Conservation (phyloP, 2,797 vertebrate species). For the Meda fulgida region DNA sequence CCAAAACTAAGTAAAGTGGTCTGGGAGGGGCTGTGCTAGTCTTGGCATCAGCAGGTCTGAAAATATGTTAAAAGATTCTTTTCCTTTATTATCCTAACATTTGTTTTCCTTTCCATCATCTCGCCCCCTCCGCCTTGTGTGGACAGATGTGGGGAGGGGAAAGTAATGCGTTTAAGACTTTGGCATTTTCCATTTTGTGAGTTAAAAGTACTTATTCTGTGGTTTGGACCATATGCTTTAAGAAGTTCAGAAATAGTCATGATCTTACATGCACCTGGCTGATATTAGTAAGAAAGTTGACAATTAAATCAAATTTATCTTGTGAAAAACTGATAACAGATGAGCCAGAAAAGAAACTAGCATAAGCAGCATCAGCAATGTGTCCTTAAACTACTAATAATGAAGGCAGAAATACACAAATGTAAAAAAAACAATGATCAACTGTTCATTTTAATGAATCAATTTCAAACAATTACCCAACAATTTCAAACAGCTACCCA, state of each 20-base stretch:
- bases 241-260: slow-evolving; percentile 10
- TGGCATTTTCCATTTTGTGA: slow-evolving; percentile 62
- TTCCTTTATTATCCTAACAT: slow-evolving; percentile 66
- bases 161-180: slow-evolving; percentile 49
- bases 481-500: background rate
- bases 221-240: slow-evolving; percentile 13
- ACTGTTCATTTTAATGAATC: background rate
- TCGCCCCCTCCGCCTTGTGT: slow-evolving; percentile 69
- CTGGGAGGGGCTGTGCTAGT: slow-evolving; percentile 68
- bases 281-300: slow-evolving; percentile 41
- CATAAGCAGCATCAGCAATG: background rate
- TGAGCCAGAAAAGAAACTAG: background rate
- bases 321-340: slow-evolving; percentile 12
- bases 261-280: slow-evolving; percentile 38
- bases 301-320: slow-evolving; percentile 20
- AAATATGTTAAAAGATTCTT: slow-evolving; percentile 60
- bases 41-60: slow-evolving; percentile 68
- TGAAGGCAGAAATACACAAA: background rate
- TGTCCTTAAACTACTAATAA: background rate
- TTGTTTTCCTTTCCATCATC: slow-evolving; percentile 66
- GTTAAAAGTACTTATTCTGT: slow-evolving; percentile 55
- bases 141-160: slow-evolving; percentile 70
- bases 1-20: background rate
- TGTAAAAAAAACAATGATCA: background rate
- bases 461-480: too few species aligned